phyloP scores from a whole-genome alignment of 2,113 vertebrate species.

The Bos javanicus region DNA sequence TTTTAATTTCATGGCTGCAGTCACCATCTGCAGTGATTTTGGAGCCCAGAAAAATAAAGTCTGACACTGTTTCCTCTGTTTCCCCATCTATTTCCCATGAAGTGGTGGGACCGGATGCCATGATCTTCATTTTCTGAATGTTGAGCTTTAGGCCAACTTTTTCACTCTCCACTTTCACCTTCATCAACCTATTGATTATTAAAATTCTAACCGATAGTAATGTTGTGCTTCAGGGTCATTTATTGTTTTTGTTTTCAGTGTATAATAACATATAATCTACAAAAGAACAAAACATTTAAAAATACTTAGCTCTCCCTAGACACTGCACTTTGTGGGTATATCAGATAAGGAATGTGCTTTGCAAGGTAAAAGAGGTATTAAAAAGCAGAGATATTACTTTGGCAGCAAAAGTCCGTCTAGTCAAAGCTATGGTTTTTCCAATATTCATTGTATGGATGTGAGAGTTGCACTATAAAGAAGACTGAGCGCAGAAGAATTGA shows the following conservation, averaged over 20 bases:
- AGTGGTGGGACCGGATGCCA: no score
- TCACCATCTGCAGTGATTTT: no score
- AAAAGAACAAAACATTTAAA: background rate
- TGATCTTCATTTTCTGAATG: no score
- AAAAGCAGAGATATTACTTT: background rate
- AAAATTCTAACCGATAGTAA: background rate
- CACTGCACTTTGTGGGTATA: background rate
- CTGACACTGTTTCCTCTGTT: no score
- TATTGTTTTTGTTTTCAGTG: conserved; percentile 18
- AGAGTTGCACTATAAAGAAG: background rate
- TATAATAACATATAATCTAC: background rate
- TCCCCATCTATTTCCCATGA: no score
- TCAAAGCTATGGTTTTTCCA: background rate
- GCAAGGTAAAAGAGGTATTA: background rate
- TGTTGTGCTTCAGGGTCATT: background rate
- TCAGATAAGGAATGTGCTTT: background rate
- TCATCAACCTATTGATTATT: background rate
- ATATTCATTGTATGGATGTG: background rate
- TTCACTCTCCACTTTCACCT: no score
- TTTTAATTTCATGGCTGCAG: no score
- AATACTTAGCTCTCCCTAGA: background rate
- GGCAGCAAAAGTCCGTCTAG: background rate
- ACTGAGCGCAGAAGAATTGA: background rate
- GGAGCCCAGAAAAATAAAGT: no score
- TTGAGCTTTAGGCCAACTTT: no score